Conservation (phyloP, 2,888 invertebrate genomes). For the Protonemura montana region DNA sequence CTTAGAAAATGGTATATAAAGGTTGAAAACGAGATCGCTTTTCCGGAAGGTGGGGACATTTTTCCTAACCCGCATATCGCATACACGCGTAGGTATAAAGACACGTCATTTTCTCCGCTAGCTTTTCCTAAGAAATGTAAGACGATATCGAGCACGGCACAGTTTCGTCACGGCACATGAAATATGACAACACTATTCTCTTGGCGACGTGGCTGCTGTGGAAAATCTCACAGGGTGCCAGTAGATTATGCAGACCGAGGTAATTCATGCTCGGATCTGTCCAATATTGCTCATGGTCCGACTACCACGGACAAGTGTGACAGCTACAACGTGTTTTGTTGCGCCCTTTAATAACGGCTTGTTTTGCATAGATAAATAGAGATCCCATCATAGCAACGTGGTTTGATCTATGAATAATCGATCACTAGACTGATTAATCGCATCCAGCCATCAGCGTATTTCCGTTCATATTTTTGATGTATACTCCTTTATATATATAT, state of each 20-base stretch:
- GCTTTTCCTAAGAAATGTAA: neutral
- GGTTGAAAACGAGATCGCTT: neutral
- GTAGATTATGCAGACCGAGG: neutral
- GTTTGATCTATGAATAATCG: neutral
- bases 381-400: neutral
- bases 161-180: neutral
- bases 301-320: neutral
- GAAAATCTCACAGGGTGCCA: neutral
- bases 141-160: neutral
- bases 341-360: neutral
- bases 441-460: neutral
- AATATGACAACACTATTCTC: neutral
- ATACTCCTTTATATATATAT: too few relatives aligned
- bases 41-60: neutral
- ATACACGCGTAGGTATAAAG: neutral
- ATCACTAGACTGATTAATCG: neutral
- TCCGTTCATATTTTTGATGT: neutral
- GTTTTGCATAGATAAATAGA: conserved; percentile 4
- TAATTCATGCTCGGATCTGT: neutral
- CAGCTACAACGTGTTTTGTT: neutral
- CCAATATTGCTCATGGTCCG: neutral
- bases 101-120: neutral
- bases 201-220: neutral
- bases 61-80: neutral
- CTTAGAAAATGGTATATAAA: neutral